Percentiles rank a stretch among this genome's conserved stretches.
Conservation (phyloP, 2,888 invertebrate genomes). For the Gandaritis pyraliata region DNA sequence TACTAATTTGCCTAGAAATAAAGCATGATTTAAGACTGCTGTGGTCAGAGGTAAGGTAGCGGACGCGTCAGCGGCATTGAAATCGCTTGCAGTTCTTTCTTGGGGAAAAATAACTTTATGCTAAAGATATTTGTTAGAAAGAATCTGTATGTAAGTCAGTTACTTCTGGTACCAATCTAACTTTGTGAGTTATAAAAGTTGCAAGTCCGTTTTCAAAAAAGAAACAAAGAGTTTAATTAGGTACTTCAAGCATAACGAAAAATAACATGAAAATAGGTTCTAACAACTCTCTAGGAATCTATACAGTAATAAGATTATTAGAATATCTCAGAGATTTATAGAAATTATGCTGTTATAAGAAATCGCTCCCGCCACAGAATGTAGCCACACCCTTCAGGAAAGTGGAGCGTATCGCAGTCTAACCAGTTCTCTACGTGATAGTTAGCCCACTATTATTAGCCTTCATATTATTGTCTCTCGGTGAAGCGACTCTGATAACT, state of each 20-base stretch:
- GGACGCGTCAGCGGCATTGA: constrained; percentile 4
- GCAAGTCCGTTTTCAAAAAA: too few relatives aligned
- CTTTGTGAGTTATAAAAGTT: too few relatives aligned
- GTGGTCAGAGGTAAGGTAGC: not conserved
- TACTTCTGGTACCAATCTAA: too few relatives aligned
- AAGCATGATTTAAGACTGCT: constrained; percentile 16
- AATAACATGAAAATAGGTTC: too few relatives aligned
- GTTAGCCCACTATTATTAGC: constrained; percentile 36
- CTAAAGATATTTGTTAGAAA: too few relatives aligned
- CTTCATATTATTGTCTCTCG: constrained; percentile 43
- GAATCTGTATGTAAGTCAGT: too few relatives aligned
- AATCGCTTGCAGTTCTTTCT: not conserved
- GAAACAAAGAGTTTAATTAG: too few relatives aligned
- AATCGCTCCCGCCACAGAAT: constrained; percentile 9
- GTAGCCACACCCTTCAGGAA: constrained; percentile 28
- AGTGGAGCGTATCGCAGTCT: constrained; percentile 40
- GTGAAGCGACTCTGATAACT: constrained; percentile 38
- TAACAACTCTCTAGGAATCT: too few relatives aligned
- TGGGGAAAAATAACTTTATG: too few relatives aligned
- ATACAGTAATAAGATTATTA: too few relatives aligned
- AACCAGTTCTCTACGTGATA: constrained; percentile 39
- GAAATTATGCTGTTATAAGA: not conserved
- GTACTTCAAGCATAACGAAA: too few relatives aligned
- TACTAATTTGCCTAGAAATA: constrained; percentile 32
- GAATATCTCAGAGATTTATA: too few relatives aligned